Percentiles rank a stretch among this genome's conserved stretches.
Conservation (phyloP, 2,888 invertebrate species). For the Dugesia japonica region DNA sequence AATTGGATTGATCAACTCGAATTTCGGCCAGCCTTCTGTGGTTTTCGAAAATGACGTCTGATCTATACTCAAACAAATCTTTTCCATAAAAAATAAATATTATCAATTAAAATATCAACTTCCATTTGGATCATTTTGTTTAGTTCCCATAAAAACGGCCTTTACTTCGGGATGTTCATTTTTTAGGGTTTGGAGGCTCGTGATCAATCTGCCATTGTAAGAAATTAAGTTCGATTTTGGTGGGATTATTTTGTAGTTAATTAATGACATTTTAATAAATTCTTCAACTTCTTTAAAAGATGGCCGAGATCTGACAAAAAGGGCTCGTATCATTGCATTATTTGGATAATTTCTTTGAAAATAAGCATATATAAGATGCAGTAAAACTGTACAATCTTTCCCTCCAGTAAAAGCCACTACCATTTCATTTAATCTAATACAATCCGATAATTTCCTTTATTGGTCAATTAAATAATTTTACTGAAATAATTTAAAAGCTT, state of each 20-base stretch:
- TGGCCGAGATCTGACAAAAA: constrained; percentile 65
- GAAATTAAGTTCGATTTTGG: background rate
- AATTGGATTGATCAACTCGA: constrained; percentile 72
- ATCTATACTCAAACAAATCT: background rate
- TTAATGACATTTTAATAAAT: constrained; percentile 61
- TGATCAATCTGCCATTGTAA: constrained; percentile 53
- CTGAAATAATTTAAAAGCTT: background rate
- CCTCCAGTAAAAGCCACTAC: background rate
- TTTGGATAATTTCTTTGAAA: background rate
- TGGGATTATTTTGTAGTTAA: background rate
- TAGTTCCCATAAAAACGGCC: constrained; percentile 76
- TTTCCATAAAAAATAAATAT: background rate
- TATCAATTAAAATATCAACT: background rate
- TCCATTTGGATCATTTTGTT: constrained; percentile 64
- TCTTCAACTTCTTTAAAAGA: constrained; percentile 68
- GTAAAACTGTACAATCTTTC: constrained; percentile 3
- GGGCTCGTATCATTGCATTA: constrained; percentile 36
- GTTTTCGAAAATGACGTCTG: background rate
- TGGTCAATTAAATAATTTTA: background rate
- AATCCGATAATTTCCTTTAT: background rate
- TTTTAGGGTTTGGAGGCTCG: constrained; percentile 57
- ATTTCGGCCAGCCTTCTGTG: constrained; percentile 75
- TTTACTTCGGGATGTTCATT: constrained; percentile 54
- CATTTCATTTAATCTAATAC: background rate
- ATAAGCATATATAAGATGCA: constrained; percentile 6